Percentiles rank a stretch among this genome's conserved stretches.
phyloP scores from a whole-genome alignment of 2,888 invertebrate species.

The Corbicula japonica region DNA sequence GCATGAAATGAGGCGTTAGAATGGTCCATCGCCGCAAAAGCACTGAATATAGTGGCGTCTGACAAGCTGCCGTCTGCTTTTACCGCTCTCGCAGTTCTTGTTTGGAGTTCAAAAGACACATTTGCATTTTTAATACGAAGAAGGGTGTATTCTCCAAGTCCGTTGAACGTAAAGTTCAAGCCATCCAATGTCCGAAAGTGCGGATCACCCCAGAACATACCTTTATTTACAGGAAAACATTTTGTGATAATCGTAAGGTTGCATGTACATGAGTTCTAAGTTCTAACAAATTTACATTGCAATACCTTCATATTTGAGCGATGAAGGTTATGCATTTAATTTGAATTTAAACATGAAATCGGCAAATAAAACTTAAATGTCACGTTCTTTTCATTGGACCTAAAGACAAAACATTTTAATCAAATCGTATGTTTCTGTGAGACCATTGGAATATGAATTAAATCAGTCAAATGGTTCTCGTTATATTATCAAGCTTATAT shows the following conservation, averaged over 20 bases:
- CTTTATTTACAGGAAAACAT: conserved; percentile 2
- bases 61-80: conserved; percentile 34
- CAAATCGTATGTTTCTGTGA: too few species aligned
- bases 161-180: conserved; percentile 36
- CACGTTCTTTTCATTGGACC: too few species aligned
- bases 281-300: background rate
- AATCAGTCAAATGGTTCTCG: too few species aligned
- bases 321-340: background rate
- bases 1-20: conserved; percentile 38
- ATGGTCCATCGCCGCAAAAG: conserved; percentile 44
- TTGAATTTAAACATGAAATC: background rate
- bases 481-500: too few species aligned
- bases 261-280: background rate
- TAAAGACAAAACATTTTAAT: too few species aligned
- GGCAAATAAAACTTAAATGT: too few species aligned
- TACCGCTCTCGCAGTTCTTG: conserved; percentile 29
- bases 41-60: conserved; percentile 46
- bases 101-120: conserved; percentile 33
- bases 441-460: too few species aligned
- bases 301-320: background rate
- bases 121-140: conserved; percentile 7
- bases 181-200: conserved; percentile 39
- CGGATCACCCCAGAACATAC: conserved; percentile 45
- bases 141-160: conserved; percentile 36
- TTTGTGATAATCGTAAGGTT: background rate